Base-by-base conservation (phyloP, 2,113 vertebrate genomes). In the Tenebrosternarchus preto region DNA sequence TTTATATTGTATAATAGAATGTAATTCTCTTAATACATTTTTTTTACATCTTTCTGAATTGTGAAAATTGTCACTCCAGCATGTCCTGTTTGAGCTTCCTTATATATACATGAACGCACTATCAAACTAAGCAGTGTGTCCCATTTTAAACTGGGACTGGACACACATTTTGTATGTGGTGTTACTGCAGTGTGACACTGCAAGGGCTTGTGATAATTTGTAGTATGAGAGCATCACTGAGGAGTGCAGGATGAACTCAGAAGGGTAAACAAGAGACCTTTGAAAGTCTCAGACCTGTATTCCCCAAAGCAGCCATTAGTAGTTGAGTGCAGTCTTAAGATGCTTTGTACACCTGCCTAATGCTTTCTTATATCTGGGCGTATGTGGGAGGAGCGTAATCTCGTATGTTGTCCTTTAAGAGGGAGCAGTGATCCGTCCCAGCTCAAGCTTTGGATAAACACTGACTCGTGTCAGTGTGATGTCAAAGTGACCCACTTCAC, bases 301-400 rank as follows among this genome's bases (percentile, higher is more conserved):
- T 77, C 75, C 75, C 75, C 9, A 15, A 33, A 24, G 61, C 50
- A 77, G 50, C 67, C 50, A 77, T 67, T 77, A 67, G 39, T 29
- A 53, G 11, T 64, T 39, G 11, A 27, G 25, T 64, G 59, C 20
- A 33, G n/a, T 16, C 12, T 31, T 43, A 15, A 6, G 72, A 25
- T 25, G n/a, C 46, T 31, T 31, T 46, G 8, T 20, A 6, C 60
- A 76, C 60, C 60, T 76, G 59, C 73, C 39, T 29, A 64, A 63
- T 63, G 57, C 59, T 76, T 19, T 50, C 22, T 39, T 72, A 8
- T 66, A 33, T 66, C 63, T 66, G 63, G 27, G 33, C 43, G 12
- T 27, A 25, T 66, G 63, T 68, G 64, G 36, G 64, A 68, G 9
- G 64, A n/a, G 64, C 39, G 64, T 68, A 68, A 68, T 68, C 31